Evolutionary conservation across 2,888 invertebrate genomes (phyloP), one percentile per base, ranked within the genome.

Genomic region (Melanchra persicariae): DNA sequence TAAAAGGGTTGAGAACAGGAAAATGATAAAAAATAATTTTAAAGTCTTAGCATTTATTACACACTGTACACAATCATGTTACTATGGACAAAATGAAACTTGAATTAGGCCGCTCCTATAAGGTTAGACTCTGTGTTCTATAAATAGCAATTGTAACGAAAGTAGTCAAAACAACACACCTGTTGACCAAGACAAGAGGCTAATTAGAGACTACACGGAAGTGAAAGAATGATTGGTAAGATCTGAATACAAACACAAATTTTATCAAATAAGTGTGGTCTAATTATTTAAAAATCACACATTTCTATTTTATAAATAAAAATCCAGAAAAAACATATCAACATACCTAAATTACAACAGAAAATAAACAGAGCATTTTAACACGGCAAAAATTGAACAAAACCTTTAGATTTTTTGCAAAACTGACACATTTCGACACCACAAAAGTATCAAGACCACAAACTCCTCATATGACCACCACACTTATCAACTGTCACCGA

Each of bases 401-500:
- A 40, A 19, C 22, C 24, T 15, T 40, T 24, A 0, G 1, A 2
- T 17, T 51, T 75, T 81, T 34, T 3, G 43, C 52, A 49, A 70
- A 81, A 64, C 77, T 64, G 43, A 64, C 62, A 54, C 24, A 58
- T 52, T 60, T 52, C 30, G 34, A 8, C 19, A 51, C 7, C 61
- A 68, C 15, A 63, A 66, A 78, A 60, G 61, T 62, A 79, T 67
- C 67, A 82, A 82, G 55, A 79, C 55, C 59, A 78, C 51, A 40
- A 57, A 61, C 58, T 45, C 37, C n/a, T 30, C 49, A 54, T 73
- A 71, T 7, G 24, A 65, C 22, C 79, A 79, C 68, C 51, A 58
- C 79, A 82, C 74, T 82, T 58, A 54, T 82, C 64, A 65, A 67
- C 51, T 69, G 76, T 80, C 72, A 85, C 83, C 63, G 67, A 62